Evolutionary conservation across 2,888 invertebrate genomes (phyloP), one percentile per base, ranked within the genome.

Genomic region (Parapristionchus giblindavisi): DNA sequence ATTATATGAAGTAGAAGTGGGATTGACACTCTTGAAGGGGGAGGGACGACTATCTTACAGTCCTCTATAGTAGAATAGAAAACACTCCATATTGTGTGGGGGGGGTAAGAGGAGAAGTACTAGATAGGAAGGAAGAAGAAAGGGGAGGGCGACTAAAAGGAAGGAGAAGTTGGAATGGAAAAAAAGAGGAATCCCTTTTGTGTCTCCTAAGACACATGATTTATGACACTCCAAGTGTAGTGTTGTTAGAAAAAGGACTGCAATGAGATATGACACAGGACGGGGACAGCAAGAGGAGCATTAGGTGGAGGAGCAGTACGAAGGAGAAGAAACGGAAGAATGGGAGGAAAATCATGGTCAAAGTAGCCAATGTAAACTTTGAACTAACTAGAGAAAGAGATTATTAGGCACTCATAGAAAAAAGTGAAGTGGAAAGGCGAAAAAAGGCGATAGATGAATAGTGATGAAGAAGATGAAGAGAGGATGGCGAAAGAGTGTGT

Each of bases 321-420:
- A 65, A n/a, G n/a, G 63, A 29, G 40, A 43, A 65, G 63, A 65
- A 27, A 3, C 63, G 8, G 63, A 65, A 43, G 63, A 43, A 43
- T 27, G 43, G 43, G 63, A 65, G 43, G 63, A 65, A 65, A 65
- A 65, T 43, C 43, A 65, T 43, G 43, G 43, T 43, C 43, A 43
- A 65, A 40, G 63, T 65, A 40, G 6, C 63, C 63, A 65, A 43
- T 65, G 63, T 65, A 65, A 65, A 65, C 63, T 65, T 43, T 65
- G 63, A 65, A 65, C 63, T 43, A 65, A 32, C 36, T 43, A 65
- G 63, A 65, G 40, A n/a, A n/a, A n/a, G n/a, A n/a, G n/a, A n/a
- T n/a, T n/a, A 43, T 43, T 65, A 27, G 63, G 43, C 24, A 65
- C 43, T 65, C 40, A 32, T 29, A 27, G 17, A 65, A 43, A 27